Evolutionary conservation across 2,113 vertebrate genomes (phyloP), one percentile per base, ranked within the genome.

Genomic region (Tiliqua scincoides): DNA sequence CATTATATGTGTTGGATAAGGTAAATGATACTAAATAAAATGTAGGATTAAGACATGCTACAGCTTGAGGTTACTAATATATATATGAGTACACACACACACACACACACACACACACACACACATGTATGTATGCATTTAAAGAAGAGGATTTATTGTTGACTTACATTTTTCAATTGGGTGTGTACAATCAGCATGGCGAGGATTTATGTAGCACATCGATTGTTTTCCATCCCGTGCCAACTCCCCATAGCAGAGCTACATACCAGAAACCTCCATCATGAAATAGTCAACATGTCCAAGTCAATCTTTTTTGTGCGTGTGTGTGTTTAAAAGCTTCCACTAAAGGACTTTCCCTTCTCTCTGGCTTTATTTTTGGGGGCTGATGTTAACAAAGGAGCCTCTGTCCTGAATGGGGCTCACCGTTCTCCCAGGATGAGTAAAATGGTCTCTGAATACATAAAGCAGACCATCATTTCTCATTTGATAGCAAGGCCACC

Each of bases 161-260:
- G 93, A 95, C 95, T 95, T 94, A 94, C 96, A 96, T 96, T 96
- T 96, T 96, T 97, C 93, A 84, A 59, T 81, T 91, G 96, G 96
- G 96, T 90, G 96, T 96, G 94, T 95, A 90, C 94, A 91, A 88
- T 88, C 83, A 79, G 63, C 91, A 91, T 93, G 92, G 93, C 85
- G 91, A 86, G 93, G 93, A 92, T 95, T 96, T 90, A 87, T 73
- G 86, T 88, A 94, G 91, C 93, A 75, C 92, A 89, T 89, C 92
- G 88, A 72, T 81, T 91, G 32, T 88, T 80, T 93, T 87, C 25
- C 78, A 87, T 91, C 89, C 83, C 72, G 73, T 91, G 95, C 93
- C 93, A 93, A 65, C 90, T 91, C 87, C 68, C 92, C 85, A 63
- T 9, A 79, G 81, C 2, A 0, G 87, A 89, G 85, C 87, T 67